Evolutionary conservation across 2,113 vertebrate genomes (phyloP), one percentile per base, ranked within the genome.

Genomic region (Phycodurus eques): DNA sequence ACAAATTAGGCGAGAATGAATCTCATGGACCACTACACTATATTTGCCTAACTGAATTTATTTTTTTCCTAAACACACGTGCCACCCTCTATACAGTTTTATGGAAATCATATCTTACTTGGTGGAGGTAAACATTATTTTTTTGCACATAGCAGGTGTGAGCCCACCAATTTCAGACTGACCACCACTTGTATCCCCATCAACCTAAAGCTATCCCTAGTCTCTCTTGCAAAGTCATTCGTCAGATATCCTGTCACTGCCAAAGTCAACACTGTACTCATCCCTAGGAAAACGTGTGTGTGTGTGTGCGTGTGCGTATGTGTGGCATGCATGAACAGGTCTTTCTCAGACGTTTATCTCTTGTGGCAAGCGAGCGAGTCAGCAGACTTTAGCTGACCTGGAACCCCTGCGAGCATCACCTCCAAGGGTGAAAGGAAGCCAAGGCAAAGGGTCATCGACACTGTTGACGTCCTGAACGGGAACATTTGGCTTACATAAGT

Each of bases 201-300:
- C 59, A 27, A 57, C 60, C 35, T 78, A 65, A 33, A 72, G 17
- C 5, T 35, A 56, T 57, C 47, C 35, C 12, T 14, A 51, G 33
- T 57, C 63, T 46, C 53, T 62, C 59, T 82, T 72, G 35, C 62
- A 72, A 86, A 73, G 44, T 76, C 46, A 86, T 63, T 83, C 62
- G 63, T 82, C 72, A 68, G 65, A 71, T 68, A 67, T 46, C 33
- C 33, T 80, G 59, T 84, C 70, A 76, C 46, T 42, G 35, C 39
- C 42, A 19, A 43, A 69, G 64, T 70, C 67, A 76, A 68, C 51
- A 56, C 42, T 15, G 19, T 71, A 20, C 39, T 60, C 59, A 56
- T 46, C 22, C 49, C 70, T 33, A 65, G 35, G 20, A 62, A 66
- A 43, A 33, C 43, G 22, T 17, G 60, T 10, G 4, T 60, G 44